Base-by-base conservation (phyloP, 2,888 invertebrate genomes). In the Epinotia nisella region DNA sequence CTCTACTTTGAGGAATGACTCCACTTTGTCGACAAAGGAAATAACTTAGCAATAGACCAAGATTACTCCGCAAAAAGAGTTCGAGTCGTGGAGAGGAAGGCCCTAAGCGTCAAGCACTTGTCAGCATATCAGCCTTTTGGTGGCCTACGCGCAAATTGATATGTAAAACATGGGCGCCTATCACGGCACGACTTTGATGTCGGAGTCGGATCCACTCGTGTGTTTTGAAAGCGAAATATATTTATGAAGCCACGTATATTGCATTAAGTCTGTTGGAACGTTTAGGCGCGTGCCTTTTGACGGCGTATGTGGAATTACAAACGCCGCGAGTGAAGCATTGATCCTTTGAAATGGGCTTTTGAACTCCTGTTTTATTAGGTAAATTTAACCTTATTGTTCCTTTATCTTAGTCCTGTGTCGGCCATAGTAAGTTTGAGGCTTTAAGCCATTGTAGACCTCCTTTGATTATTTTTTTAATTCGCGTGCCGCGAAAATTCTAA, bases 231-330 rank as follows among this genome's bases (percentile, higher is more conserved):
- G 58, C 62, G 64, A 53, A 73, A 73, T 64, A 59, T 56, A 69
- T 73, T 73, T 73, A 73, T 73, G 73, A 49, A 72, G 72, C 56
- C 49, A 51, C 65, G 66, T 71, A 53, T 67, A 71, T 71, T 72
- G 56, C 62, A 68, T 68, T 68, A 72, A 49, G 72, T 62, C 56
- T 49, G 72, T 35, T 13, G 72, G 45, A 55, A 67, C 67, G 71
- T 71, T 67, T 71, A 71, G 72, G 51, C 58, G 55, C 59, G 65
- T 19, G 65, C 66, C 66, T 66, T 67, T 51, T 61, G 60, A 45
- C 7, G 66, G 35, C n/a, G 55, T 35, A 15, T 66, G 17, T 58
- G 51, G 35, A 19, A 53, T 55, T 60, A 71, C 53, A 58, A 69
- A n/a, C 41, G 17, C 35, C 19, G 9, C n/a, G 24, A 35, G 35